Percentiles rank a stretch among this genome's conserved stretches.
Evolutionary conservation across 1,140 invertebrate species (phyloP).

Genomic region (Homalodisca vitripennis): DNA sequence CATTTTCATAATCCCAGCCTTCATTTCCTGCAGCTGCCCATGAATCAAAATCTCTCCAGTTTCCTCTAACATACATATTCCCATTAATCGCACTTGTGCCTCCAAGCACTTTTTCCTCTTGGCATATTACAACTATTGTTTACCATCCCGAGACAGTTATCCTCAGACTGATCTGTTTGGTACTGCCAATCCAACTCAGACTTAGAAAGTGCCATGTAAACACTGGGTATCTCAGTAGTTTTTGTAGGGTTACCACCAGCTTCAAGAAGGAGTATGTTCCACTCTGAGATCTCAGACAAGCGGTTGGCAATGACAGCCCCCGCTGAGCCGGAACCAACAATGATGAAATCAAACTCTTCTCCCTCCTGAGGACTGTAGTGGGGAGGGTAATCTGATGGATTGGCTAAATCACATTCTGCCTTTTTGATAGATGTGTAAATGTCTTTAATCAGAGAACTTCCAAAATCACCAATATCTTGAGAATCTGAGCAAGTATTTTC

Average conservation of each 20-base stretch:
- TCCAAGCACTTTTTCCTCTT: conserved; percentile 82
- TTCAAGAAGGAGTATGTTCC: conserved; percentile 77
- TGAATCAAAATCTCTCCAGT: conserved; percentile 84
- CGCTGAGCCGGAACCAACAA: conserved; percentile 85
- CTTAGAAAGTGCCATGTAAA: conserved; percentile 71
- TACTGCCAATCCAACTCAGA: conserved; percentile 90
- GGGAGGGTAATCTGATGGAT: not conserved
- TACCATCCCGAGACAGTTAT: conserved; percentile 55
- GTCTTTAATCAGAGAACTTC: no score
- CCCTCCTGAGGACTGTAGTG: conserved; percentile 15
- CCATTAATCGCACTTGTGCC: conserved; percentile 94
- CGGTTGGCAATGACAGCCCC: conserved; percentile 88
- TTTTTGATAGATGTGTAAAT: not conserved
- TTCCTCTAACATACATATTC: conserved; percentile 93
- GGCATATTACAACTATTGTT: conserved; percentile 59
- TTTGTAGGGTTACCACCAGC: conserved; percentile 79
- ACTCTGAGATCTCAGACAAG: conserved; percentile 75
- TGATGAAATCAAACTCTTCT: conserved; percentile 72
- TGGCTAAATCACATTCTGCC: conserved; percentile 18
- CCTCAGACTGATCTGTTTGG: conserved; percentile 67
- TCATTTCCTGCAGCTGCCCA: conserved; percentile 83
- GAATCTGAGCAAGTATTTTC: no score
- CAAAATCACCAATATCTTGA: no score
- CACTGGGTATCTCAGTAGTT: conserved; percentile 71
- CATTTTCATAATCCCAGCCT: conserved; percentile 87